These are phyloP conservation scores for Calidris pygmaea DNA, from an alignment of 2,113 vertebrate species.

Conservation along the genomic window DNA sequence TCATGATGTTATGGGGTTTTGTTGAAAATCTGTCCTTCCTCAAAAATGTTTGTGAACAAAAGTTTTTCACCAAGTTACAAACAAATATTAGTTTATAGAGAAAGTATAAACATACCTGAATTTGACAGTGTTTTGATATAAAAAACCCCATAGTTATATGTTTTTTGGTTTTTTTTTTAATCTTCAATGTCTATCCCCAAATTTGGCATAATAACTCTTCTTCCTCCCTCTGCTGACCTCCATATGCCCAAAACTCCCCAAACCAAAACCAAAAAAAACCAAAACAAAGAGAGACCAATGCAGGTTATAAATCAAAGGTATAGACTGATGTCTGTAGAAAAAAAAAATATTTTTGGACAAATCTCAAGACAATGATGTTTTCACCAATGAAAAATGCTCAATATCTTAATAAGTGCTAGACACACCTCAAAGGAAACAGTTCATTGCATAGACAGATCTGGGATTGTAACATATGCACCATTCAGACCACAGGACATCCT, in stretches of 20 bases:
- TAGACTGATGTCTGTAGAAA: neutral
- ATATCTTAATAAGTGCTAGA: neutral
- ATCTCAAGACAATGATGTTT: neutral
- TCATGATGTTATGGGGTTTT: neutral
- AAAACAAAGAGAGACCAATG: neutral
- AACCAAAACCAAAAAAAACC: neutral
- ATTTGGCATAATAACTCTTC: neutral
- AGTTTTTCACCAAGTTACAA: neutral
- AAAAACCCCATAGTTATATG: neutral
- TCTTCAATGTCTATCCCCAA: neutral
- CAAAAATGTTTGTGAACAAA: neutral
- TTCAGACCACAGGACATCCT: neutral
- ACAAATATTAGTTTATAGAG: neutral
- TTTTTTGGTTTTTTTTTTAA: neutral
- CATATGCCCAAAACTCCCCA: fast-evolving
- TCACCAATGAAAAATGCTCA: neutral
- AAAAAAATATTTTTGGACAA: neutral
- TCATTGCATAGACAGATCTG: neutral
- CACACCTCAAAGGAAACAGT: neutral
- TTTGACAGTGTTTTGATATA: neutral
- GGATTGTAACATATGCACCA: fast-evolving
- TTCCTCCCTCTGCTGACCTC: neutral
- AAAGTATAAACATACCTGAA: neutral
- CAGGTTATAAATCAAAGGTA: neutral
- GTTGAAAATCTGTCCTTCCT: neutral